phyloP scores from a whole-genome alignment of 2,888 invertebrate species.

The Tenthredo notha region DNA sequence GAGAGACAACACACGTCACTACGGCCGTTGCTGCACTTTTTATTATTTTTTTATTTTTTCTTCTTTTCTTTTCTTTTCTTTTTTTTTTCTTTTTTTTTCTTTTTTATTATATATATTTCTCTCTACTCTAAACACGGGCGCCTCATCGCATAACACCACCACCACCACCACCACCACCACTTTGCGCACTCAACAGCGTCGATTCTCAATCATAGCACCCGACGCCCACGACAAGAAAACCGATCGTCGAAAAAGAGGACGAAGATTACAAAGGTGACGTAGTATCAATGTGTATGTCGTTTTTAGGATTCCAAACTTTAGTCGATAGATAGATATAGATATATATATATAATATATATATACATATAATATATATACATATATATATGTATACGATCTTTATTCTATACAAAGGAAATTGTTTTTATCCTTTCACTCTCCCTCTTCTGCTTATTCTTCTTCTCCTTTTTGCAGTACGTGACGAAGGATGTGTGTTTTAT shows the following conservation, averaged over 20 bases:
- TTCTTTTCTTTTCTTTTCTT: background rate
- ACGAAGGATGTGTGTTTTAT: constrained; percentile 14
- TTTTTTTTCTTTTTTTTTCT: too few species aligned
- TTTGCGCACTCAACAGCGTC: constrained; percentile 10
- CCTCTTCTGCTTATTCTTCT: constrained; percentile 23
- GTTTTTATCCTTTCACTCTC: constrained; percentile 19
- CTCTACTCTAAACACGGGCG: background rate
- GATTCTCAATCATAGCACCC: background rate
- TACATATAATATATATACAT: too few species aligned
- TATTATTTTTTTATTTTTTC: too few species aligned
- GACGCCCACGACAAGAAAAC: constrained; percentile 27
- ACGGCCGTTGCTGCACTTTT: background rate
- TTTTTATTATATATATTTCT: background rate
- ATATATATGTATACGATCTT: background rate
- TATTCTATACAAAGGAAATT: constrained; percentile 44
- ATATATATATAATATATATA: too few species aligned
- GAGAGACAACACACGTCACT: background rate
- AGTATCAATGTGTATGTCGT: background rate
- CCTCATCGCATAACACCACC: background rate
- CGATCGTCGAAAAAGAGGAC: background rate
- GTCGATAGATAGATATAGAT: background rate
- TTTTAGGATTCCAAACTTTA: background rate
- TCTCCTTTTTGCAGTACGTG: background rate
- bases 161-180: background rate
- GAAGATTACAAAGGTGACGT: constrained; percentile 34